Evolutionary conservation across 2,888 invertebrate species (phyloP).

Genomic region (Drosophila sordidapex): DNA sequence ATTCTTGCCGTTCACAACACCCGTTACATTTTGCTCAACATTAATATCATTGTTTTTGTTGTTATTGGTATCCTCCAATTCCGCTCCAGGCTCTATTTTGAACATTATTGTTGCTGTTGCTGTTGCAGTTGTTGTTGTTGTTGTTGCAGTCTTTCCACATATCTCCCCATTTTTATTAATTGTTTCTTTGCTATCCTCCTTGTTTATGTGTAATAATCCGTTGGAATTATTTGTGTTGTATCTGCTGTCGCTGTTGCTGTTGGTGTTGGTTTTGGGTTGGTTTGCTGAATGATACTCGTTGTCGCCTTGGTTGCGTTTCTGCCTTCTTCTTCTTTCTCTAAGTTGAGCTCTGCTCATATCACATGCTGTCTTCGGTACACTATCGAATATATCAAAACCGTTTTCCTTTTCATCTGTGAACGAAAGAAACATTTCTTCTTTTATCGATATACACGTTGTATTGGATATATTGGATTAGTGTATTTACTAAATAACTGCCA

Average conservation of each 20-base stretch:
- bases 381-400: conserved; percentile 83
- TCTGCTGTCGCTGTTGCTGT: conserved; percentile 6
- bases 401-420: conserved; percentile 85
- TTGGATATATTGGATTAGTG: neutral
- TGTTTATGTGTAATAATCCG: conserved; percentile 19
- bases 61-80: conserved; percentile 55
- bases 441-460: neutral
- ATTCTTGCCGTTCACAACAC: conserved; percentile 74
- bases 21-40: conserved; percentile 62
- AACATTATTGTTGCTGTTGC: conserved; percentile 40
- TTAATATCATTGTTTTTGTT: conserved; percentile 58
- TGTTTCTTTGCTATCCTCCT: conserved; percentile 31
- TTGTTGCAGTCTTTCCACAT: conserved; percentile 69
- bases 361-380: conserved; percentile 83
- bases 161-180: conserved; percentile 71
- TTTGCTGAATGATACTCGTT: conserved; percentile 26
- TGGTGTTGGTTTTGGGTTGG: conserved; percentile 8
- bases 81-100: conserved; percentile 58
- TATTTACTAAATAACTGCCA: conserved; percentile 84
- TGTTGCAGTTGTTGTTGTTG: conserved; percentile 17
- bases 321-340: conserved; percentile 55
- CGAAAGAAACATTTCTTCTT: neutral
- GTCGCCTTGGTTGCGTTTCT: conserved; percentile 32
- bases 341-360: conserved; percentile 83
- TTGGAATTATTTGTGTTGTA: conserved; percentile 18